Evolutionary conservation across 2,113 vertebrate species (phyloP).

Genomic region (Echinops telfairi): DNA sequence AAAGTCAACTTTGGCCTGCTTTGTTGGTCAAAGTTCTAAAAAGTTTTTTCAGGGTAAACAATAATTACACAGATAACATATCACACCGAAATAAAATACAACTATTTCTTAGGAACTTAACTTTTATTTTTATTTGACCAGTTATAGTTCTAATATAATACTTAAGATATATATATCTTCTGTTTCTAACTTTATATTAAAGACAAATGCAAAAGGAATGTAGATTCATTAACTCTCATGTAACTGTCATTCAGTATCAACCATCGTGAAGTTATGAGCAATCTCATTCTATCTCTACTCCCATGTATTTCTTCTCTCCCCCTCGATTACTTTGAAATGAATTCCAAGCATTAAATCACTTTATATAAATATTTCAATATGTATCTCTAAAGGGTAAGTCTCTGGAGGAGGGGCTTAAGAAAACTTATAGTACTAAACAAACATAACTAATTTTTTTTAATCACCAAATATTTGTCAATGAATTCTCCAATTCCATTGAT

Average conservation of each 20-base stretch:
- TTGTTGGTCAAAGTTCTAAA: conserved; percentile 43
- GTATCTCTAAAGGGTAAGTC: too few species aligned
- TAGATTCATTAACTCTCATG: neutral
- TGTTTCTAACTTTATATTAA: conserved; percentile 5
- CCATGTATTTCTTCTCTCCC: too few species aligned
- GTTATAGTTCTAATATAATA: neutral
- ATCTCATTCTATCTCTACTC: neutral
- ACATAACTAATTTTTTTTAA: neutral
- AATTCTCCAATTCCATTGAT: neutral
- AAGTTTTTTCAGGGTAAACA: neutral
- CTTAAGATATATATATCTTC: neutral
- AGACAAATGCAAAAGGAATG: neutral
- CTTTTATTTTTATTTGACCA: too few species aligned
- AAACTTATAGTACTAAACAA: neutral
- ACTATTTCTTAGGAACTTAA: too few species aligned
- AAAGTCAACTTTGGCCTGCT: neutral
- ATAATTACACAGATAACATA: neutral
- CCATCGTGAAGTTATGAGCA: neutral
- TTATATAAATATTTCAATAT: too few species aligned
- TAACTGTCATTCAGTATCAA: neutral
- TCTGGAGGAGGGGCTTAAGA: too few species aligned
- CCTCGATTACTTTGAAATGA: too few species aligned
- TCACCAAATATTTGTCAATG: neutral
- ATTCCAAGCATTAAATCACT: too few species aligned
- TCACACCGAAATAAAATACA: too few species aligned